These are phyloP conservation scores for Labeo catla DNA, from an alignment of 2,113 vertebrate species.

Conservation along the genomic window DNA sequence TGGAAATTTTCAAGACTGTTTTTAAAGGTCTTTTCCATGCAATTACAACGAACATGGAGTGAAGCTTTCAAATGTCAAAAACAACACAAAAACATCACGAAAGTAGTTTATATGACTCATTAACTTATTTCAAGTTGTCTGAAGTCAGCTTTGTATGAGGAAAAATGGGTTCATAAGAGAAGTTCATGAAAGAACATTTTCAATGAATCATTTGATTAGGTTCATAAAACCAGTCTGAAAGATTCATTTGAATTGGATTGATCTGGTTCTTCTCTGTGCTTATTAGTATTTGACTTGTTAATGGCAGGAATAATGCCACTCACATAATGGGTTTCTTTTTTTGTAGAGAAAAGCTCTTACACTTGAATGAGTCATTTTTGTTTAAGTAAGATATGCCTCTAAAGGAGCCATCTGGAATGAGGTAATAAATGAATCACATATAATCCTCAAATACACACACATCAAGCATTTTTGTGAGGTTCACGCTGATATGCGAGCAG, in stretches of 20 bases:
- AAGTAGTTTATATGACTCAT: not conserved
- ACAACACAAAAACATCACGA: not conserved
- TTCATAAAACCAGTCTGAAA: not conserved
- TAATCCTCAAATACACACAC: not conserved
- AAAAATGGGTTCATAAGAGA: not conserved
- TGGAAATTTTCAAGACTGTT: not conserved
- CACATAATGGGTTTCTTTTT: not conserved
- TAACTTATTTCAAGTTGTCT: not conserved
- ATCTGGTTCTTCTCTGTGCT: not conserved
- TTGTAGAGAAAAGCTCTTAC: not conserved
- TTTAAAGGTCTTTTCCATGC: not conserved
- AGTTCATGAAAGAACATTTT: not conserved
- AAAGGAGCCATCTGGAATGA: constrained; percentile 2
- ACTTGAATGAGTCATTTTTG: not conserved
- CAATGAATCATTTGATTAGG: not conserved
- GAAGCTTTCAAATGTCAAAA: not conserved
- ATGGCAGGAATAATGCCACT: not conserved
- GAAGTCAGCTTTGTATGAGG: not conserved
- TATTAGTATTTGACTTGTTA: constrained; percentile 16
- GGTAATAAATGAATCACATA: not conserved
- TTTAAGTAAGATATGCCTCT: not conserved
- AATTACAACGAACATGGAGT: not conserved
- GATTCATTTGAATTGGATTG: not conserved
- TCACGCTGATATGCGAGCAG: not conserved
- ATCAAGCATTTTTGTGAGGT: not conserved